Percentiles rank a stretch among this genome's conserved stretches.
phyloP scores from a whole-genome alignment of 2,113 vertebrate genomes.

The Ammodramus savannarum region DNA sequence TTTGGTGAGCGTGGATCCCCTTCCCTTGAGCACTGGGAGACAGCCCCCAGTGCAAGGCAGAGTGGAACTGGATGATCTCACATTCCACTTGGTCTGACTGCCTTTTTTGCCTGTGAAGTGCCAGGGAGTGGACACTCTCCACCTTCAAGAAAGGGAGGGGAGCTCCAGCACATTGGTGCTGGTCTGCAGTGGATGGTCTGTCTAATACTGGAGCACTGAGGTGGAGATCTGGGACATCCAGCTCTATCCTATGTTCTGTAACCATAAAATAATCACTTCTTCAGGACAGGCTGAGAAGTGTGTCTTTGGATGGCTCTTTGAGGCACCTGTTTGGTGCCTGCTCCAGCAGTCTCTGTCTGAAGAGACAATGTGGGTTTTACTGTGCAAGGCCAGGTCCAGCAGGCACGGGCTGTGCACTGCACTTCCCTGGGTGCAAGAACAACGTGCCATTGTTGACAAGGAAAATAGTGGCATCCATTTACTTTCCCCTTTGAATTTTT shows the following conservation, averaged over 20 bases:
- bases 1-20: neutral
- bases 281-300: neutral
- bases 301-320: neutral
- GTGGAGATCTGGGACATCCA: neutral
- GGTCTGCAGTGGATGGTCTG: neutral
- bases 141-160: neutral
- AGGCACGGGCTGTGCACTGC: neutral
- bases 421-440: neutral
- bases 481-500: neutral
- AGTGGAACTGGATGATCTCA: neutral
- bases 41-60: neutral
- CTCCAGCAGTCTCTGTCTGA: neutral
- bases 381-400: neutral
- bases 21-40: neutral
- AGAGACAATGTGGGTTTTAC: neutral
- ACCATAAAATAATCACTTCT: neutral
- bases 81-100: neutral
- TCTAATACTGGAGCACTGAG: neutral
- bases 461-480: neutral
- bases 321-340: neutral
- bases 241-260: neutral
- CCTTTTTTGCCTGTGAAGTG: neutral
- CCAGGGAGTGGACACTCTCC: neutral
- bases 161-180: neutral
- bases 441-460: fast-evolving